A percentile compares a stretch with the other conserved stretches of the same genome.
Evolutionary conservation across 2,113 vertebrate species (phyloP).

Genomic region (Gulo gulo): DNA sequence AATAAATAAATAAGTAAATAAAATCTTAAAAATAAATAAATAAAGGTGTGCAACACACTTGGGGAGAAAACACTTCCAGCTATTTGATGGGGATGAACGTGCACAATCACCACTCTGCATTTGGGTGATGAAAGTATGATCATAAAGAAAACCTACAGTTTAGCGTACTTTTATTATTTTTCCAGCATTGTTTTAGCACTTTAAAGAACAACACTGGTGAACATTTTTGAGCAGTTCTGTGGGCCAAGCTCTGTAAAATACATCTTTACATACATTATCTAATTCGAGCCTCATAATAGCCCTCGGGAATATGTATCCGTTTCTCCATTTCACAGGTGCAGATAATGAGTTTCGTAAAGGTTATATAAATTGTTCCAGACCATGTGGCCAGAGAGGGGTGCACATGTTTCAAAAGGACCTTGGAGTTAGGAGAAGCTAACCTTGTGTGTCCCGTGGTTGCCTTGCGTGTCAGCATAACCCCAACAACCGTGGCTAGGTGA

Average conservation of each 20-base stretch:
- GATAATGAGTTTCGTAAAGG: neutral
- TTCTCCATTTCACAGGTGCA: neutral
- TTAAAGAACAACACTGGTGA: neutral
- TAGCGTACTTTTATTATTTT: neutral
- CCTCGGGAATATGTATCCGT: neutral
- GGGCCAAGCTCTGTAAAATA: neutral
- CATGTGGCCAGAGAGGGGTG: neutral
- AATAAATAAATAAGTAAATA: too few species aligned
- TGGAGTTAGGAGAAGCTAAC: neutral
- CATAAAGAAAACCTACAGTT: neutral
- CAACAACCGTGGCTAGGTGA: neutral
- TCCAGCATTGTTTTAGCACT: neutral
- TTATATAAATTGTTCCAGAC: neutral
- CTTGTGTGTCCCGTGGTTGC: neutral
- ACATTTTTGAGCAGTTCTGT: neutral
- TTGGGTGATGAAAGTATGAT: neutral
- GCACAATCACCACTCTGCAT: neutral
- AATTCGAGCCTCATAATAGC: neutral
- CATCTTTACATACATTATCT: neutral
- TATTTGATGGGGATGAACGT: neutral
- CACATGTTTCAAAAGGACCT: neutral
- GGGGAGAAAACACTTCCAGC: neutral
- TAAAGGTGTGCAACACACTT: neutral
- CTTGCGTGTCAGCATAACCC: neutral
- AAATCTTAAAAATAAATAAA: too few species aligned